Evolutionary conservation across 2,113 vertebrate species (phyloP).

Genomic region (Brachyhypopomus gauderio): DNA sequence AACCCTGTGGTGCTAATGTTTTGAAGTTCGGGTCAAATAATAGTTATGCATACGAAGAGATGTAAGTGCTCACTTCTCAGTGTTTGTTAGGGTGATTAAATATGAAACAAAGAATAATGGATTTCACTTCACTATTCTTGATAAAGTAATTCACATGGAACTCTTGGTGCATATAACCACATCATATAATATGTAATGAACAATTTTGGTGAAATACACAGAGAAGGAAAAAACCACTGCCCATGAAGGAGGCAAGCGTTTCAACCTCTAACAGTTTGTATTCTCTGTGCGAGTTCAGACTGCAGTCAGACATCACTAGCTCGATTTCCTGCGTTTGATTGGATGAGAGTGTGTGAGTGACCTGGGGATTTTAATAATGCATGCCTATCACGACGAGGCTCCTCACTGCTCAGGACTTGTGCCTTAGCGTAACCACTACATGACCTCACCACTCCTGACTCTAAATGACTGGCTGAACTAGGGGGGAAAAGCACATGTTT

Average conservation of each 20-base stretch:
- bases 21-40: slow-evolving; percentile 41
- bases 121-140: slow-evolving; percentile 38
- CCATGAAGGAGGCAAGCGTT: slow-evolving; percentile 40
- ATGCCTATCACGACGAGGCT: slow-evolving; percentile 57
- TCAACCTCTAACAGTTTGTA: slow-evolving; percentile 55
- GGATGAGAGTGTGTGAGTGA: slow-evolving; percentile 57
- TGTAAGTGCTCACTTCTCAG: slow-evolving; percentile 33
- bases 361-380: slow-evolving; percentile 66
- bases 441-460: slow-evolving; percentile 56
- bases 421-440: slow-evolving; percentile 55
- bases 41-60: slow-evolving; percentile 1
- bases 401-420: slow-evolving; percentile 45
- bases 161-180: slow-evolving; percentile 10
- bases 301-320: slow-evolving; percentile 57
- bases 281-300: slow-evolving; percentile 63
- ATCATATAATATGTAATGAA: background rate
- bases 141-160: slow-evolving; percentile 37
- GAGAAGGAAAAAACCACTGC: slow-evolving; percentile 27
- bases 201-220: background rate
- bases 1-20: background rate
- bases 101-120: slow-evolving; percentile 51
- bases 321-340: slow-evolving; percentile 48
- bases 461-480: slow-evolving; percentile 52
- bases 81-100: slow-evolving; percentile 55
- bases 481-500: slow-evolving; percentile 55